These are phyloP conservation scores for Typhlomys cinereus DNA, from an alignment of 2,113 vertebrate species.

Conservation along the genomic window DNA sequence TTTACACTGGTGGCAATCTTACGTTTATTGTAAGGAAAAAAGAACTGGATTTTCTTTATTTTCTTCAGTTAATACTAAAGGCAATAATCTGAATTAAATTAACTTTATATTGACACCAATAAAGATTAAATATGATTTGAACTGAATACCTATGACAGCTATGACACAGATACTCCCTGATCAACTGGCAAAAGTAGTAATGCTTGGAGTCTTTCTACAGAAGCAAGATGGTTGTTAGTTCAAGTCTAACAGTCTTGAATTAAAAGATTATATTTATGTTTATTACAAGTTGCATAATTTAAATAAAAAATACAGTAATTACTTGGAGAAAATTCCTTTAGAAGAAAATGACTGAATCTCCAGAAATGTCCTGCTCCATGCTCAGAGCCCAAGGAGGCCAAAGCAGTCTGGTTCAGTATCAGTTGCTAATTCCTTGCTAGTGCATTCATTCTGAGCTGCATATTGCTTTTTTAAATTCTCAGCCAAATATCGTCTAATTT, in stretches of 20 bases:
- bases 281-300: not conserved
- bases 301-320: not conserved
- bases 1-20: not conserved
- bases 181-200: not conserved
- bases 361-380: not conserved
- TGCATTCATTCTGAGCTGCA: slow-evolving; percentile 47
- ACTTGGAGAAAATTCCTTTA: not conserved
- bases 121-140: not conserved
- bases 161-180: not conserved
- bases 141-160: not conserved
- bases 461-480: slow-evolving; percentile 39
- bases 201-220: not conserved
- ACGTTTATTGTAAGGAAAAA: not conserved
- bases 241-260: not conserved
- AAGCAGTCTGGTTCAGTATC: too few relatives aligned
- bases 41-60: not conserved
- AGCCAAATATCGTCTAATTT: slow-evolving; percentile 70
- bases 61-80: not conserved
- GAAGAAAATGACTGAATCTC: not conserved
- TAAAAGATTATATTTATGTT: not conserved
- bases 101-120: not conserved
- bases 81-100: slow-evolving; percentile 9
- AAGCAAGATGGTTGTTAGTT: not conserved
- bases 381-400: not conserved
- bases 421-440: not conserved